Base-by-base conservation (phyloP, 1,140 invertebrate species). In the Mamestra configurata region DNA sequence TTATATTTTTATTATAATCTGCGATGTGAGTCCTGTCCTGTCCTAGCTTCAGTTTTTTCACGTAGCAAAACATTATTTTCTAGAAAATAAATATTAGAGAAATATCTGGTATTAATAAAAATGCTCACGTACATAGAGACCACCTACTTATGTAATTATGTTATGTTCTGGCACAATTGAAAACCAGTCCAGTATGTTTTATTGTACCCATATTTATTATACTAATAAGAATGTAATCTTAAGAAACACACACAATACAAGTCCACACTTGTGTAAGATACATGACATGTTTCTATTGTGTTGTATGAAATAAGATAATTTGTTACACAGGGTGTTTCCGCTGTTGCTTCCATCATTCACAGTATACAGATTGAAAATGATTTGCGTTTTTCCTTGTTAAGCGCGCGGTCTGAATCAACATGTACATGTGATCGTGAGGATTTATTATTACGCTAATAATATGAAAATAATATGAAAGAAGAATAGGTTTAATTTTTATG, bases 1-100 rank as follows among this genome's bases (percentile, higher is more conserved):
- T 51, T 46, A 76, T 35, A 6, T 57, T 61, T n/a, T 27, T n/a
- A 35, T 66, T 66, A 46, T 43, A 20, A 57, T 73, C 1, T 43
- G 1, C 68, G 46, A 22, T 11, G n/a, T n/a, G n/a, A n/a, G n/a
- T n/a, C n/a, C n/a, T n/a, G n/a, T n/a, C n/a, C n/a, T n/a, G n/a
- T n/a, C n/a, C n/a, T n/a, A n/a, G n/a, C n/a, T n/a, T n/a, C n/a
- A n/a, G n/a, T n/a, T n/a, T n/a, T n/a, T n/a, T n/a, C n/a, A n/a
- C n/a, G n/a, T n/a, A n/a, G n/a, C n/a, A n/a, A n/a, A n/a, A n/a
- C n/a, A n/a, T n/a, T n/a, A n/a, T n/a, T n/a, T n/a, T n/a, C n/a
- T n/a, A n/a, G n/a, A n/a, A n/a, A n/a, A n/a, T n/a, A n/a, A n/a
- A n/a, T n/a, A n/a, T n/a, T n/a, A n/a, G n/a, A n/a, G n/a, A 46